A percentile compares a stretch with the other conserved stretches of the same genome.
Evolutionary conservation across 2,113 vertebrate genomes (phyloP).

Genomic region (Tetraodon nigroviridis): DNA sequence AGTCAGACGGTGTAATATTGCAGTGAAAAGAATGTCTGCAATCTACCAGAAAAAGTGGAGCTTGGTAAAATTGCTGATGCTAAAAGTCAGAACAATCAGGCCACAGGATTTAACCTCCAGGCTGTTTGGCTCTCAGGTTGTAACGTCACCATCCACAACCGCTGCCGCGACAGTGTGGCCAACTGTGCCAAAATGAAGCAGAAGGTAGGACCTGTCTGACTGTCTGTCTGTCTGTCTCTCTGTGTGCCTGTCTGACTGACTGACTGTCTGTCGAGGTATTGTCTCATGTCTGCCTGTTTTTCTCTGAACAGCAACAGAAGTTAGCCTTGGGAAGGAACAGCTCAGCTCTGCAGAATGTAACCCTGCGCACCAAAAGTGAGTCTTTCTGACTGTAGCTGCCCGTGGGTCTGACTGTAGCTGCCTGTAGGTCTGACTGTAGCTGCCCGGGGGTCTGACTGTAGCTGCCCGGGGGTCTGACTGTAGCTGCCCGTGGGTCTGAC

Average conservation of each 20-base stretch:
- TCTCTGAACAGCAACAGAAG: slow-evolving; percentile 84
- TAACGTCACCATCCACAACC: slow-evolving; percentile 79
- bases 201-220: slow-evolving; percentile 55
- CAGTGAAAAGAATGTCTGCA: no score
- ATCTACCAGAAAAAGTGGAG: no score
- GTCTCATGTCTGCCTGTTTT: not conserved
- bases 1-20: no score
- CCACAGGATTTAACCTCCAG: no score
- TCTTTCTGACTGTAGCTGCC: not conserved
- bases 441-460: not conserved
- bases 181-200: slow-evolving; percentile 79
- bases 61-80: no score
- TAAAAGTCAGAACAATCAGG: no score
- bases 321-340: slow-evolving; percentile 84
- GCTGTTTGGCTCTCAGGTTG: slow-evolving; percentile 59
- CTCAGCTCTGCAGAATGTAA: slow-evolving; percentile 84
- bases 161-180: slow-evolving; percentile 75
- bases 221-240: not conserved
- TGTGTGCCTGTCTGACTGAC: not conserved
- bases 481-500: not conserved
- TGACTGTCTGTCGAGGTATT: not conserved
- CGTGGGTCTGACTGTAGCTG: no score
- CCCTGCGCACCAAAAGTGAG: slow-evolving; percentile 88
- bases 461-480: not conserved
- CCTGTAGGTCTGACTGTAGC: no score